These are phyloP conservation scores for Bombyx mandarina DNA, from an alignment of 1,140 invertebrate species.

Conservation along the genomic window DNA sequence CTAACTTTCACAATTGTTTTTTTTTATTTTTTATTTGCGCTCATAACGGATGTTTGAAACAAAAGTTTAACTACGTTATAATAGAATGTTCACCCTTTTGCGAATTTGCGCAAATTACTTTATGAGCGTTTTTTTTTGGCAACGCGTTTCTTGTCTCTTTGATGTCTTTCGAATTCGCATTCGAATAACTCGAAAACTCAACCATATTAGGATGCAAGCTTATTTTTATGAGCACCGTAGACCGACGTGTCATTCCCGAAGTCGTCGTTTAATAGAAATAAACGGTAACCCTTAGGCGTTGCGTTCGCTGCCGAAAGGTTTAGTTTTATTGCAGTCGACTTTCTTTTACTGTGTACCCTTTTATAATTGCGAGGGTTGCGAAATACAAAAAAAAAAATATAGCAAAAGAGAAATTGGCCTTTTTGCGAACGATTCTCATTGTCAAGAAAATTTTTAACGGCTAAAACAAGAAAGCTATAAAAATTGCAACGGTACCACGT, in stretches of 20 bases:
- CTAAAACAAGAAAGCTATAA: too few species aligned
- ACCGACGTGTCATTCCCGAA: constrained; percentile 32
- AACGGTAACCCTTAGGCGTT: constrained; percentile 57
- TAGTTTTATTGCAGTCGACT: constrained; percentile 46
- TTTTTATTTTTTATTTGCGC: constrained; percentile 25
- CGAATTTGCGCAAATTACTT: constrained; percentile 68
- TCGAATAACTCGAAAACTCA: constrained; percentile 27
- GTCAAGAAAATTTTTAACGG: too few species aligned
- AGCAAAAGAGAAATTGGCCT: too few species aligned
- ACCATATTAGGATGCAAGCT: constrained; percentile 24
- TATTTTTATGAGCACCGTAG: constrained; percentile 32
- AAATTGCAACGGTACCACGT: too few species aligned
- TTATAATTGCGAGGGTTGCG: constrained; percentile 43
- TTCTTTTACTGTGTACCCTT: constrained; percentile 41
- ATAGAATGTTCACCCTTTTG: constrained; percentile 56
- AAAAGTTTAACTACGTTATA: constrained; percentile 37
- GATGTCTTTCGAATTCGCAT: constrained; percentile 30
- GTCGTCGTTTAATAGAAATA: constrained; percentile 61
- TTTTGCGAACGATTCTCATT: too few species aligned
- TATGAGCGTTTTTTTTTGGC: constrained; percentile 35
- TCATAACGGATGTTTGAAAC: constrained; percentile 42
- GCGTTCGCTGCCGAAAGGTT: constrained; percentile 49
- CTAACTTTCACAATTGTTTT: constrained; percentile 33
- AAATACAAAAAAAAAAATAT: constrained; percentile 20
- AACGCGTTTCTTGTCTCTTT: constrained; percentile 47